phyloP scores from a whole-genome alignment of 2,888 invertebrate species.

The Sylvicola cinctus region DNA sequence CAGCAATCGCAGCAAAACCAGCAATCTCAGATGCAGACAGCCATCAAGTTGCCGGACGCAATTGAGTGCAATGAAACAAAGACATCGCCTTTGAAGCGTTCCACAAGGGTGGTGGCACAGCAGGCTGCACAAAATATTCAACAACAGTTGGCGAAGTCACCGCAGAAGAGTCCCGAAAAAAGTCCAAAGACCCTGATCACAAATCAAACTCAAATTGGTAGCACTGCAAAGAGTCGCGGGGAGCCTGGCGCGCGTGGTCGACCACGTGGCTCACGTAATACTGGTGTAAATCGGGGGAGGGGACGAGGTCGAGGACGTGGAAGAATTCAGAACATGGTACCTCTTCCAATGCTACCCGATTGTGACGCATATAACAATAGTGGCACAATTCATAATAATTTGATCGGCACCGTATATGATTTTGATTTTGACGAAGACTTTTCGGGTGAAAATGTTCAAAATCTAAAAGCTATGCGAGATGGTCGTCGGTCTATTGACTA shows the following conservation, averaged over 20 bases:
- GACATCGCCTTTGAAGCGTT: not conserved
- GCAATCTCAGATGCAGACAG: too few species aligned
- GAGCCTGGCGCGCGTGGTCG: not conserved
- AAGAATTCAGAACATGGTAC: slow-evolving; percentile 8
- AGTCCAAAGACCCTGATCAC: slow-evolving; percentile 27
- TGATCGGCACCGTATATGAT: slow-evolving; percentile 74
- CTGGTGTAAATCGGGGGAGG: slow-evolving; percentile 19
- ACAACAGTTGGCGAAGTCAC: slow-evolving; percentile 30
- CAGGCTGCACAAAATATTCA: slow-evolving; percentile 12
- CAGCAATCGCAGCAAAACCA: too few species aligned
- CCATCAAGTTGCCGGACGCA: too few species aligned
- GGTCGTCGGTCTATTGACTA: slow-evolving; percentile 52
- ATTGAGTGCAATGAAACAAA: too few species aligned
- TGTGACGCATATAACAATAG: slow-evolving; percentile 2
- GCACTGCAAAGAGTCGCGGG: slow-evolving; percentile 15
- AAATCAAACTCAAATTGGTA: slow-evolving; percentile 26
- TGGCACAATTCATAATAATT: slow-evolving; percentile 44
- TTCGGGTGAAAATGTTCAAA: slow-evolving; percentile 50
- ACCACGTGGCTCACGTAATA: too few species aligned
- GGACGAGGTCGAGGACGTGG: slow-evolving; percentile 23
- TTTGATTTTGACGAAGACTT: slow-evolving; percentile 70
- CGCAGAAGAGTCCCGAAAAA: slow-evolving; percentile 45
- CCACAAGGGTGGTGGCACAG: slow-evolving; percentile 3
- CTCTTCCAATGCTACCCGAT: slow-evolving; percentile 8
- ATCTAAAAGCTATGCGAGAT: slow-evolving; percentile 59